Evolutionary conservation across 1,140 invertebrate species (phyloP).

Genomic region (Penaeus vannamei): DNA sequence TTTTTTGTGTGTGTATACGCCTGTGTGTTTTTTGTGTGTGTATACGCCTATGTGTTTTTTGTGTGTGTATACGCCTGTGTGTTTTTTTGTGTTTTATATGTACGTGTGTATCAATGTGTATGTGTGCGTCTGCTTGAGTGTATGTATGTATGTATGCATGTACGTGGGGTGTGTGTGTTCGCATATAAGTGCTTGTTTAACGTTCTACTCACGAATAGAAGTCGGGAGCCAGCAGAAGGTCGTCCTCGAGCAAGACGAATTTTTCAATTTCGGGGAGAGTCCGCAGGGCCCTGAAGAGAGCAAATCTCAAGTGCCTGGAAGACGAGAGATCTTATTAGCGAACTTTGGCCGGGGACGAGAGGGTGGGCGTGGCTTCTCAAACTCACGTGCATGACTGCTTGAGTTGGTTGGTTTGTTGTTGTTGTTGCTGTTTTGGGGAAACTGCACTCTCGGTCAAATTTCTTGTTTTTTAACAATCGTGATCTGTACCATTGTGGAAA

Average conservation of each 20-base stretch:
- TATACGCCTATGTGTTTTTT: no score
- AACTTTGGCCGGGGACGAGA: neutral
- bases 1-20: no score
- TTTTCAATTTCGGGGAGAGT: slow-evolving; percentile 29
- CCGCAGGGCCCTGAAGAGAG: slow-evolving; percentile 35
- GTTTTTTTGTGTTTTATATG: neutral
- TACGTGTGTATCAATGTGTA: neutral
- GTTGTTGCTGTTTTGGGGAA: no score
- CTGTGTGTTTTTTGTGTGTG: no score
- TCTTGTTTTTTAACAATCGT: no score
- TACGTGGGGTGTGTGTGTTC: neutral
- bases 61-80: no score
- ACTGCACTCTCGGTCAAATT: no score
- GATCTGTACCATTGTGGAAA: no score
- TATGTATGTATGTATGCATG: neutral
- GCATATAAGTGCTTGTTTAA: neutral
- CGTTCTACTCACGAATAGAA: slow-evolving; percentile 40
- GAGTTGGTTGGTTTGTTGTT: no score
- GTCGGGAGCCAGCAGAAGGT: slow-evolving; percentile 42
- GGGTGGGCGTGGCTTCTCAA: neutral
- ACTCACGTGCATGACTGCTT: no score
- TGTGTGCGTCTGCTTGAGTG: neutral
- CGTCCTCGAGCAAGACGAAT: slow-evolving; percentile 48
- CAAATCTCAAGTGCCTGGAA: slow-evolving; percentile 45
- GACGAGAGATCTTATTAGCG: neutral